Conservation (phyloP, 2,888 invertebrate species). For the Aleiodes testaceus region DNA sequence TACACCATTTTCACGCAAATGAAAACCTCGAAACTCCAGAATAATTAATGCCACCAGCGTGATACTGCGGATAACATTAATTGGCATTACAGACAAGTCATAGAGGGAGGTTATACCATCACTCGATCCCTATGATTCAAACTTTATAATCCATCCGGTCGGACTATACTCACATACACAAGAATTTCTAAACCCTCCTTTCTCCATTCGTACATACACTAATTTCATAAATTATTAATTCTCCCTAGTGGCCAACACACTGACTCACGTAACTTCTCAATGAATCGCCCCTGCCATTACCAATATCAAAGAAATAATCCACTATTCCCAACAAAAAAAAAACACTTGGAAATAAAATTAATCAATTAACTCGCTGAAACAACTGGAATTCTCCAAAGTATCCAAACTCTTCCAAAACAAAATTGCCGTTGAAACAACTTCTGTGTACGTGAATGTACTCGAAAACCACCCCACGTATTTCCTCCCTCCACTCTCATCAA, state of each 20-base stretch:
- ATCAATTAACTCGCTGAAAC: background rate
- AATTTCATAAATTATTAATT: slow-evolving; percentile 56
- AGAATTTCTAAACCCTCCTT: slow-evolving; percentile 38
- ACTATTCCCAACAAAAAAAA: too few species aligned
- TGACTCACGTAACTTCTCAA: slow-evolving; percentile 45
- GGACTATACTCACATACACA: background rate
- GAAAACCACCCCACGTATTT: background rate
- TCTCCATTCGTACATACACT: slow-evolving; percentile 43
- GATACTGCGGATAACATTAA: slow-evolving; percentile 46
- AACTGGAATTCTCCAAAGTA: background rate
- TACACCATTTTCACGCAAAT: background rate
- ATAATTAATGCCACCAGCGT: slow-evolving; percentile 23
- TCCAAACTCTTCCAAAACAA: background rate
- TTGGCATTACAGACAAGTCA: slow-evolving; percentile 41
- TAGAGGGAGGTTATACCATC: slow-evolving; percentile 29
- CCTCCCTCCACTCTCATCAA: background rate
- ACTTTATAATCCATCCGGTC: slow-evolving; percentile 40
- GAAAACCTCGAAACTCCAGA: slow-evolving; percentile 6
- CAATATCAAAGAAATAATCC: slow-evolving; percentile 17
- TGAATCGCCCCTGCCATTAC: slow-evolving; percentile 38
- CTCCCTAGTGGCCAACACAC: slow-evolving; percentile 36
- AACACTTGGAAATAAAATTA: background rate
- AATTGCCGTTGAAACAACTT: slow-evolving; percentile 8
- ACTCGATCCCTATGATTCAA: slow-evolving; percentile 18
- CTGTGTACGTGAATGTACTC: slow-evolving; percentile 30